Conservation (phyloP, 1,140 invertebrate species). For the Oscheius sp. region DNA sequence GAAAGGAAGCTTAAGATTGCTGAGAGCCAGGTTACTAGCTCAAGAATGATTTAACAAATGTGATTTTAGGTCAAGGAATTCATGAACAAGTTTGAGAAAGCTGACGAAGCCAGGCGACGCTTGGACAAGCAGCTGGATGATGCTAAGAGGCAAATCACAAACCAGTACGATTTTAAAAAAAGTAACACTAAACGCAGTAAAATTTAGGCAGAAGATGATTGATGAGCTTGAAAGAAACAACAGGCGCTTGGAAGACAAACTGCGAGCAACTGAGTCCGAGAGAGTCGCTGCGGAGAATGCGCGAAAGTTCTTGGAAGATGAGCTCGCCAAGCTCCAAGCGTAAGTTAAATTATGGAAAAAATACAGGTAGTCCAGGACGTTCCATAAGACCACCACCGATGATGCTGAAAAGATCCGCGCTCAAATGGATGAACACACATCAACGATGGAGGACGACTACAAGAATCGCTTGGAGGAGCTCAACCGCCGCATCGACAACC, state of each 20-base stretch:
- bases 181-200: constrained; percentile 1
- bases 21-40: constrained; percentile 45
- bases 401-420: constrained; percentile 53
- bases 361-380: constrained; percentile 43
- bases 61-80: constrained; percentile 45
- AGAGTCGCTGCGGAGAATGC: constrained; percentile 50
- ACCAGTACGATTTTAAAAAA: constrained; percentile 42
- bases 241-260: constrained; percentile 57
- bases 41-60: neutral
- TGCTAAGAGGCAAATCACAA: constrained; percentile 50
- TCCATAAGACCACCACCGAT: constrained; percentile 51
- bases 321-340: constrained; percentile 53
- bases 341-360: constrained; percentile 21
- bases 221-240: constrained; percentile 52
- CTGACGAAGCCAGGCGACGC: constrained; percentile 50
- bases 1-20: constrained; percentile 52
- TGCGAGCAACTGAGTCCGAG: constrained; percentile 49
- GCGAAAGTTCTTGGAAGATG: constrained; percentile 55
- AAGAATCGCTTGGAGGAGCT: constrained; percentile 58
- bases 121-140: constrained; percentile 57
- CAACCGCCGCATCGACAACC: constrained; percentile 50
- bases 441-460: constrained; percentile 55
- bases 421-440: constrained; percentile 54
- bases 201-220: constrained; percentile 48
- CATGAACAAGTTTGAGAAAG: constrained; percentile 51